These are phyloP conservation scores for Stenolophus ochropezus DNA, from an alignment of 2,888 invertebrate species.

Conservation along the genomic window DNA sequence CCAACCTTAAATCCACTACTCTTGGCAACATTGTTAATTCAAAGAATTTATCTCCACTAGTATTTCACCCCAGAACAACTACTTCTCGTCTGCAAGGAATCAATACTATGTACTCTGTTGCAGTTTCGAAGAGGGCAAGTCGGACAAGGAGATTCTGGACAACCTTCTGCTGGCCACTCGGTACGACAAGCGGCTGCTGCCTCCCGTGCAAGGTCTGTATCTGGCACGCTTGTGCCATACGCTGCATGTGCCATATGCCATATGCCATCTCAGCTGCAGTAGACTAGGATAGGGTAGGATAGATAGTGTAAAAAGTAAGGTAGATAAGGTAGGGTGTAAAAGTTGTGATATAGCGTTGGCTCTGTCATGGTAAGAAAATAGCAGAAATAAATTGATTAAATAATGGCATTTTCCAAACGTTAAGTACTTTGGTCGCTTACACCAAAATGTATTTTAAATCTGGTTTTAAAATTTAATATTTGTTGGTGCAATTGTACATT, in stretches of 20 bases:
- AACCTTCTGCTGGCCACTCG: conserved; percentile 89
- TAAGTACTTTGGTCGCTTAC: no score
- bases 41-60: neutral
- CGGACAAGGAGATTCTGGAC: conserved; percentile 95
- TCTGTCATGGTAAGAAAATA: no score
- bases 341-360: no score
- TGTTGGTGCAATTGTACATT: no score
- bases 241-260: neutral
- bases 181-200: conserved; percentile 94
- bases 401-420: no score
- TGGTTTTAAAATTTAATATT: no score
- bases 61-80: neutral
- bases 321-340: no score
- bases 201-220: conserved; percentile 88
- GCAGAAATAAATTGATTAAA: no score
- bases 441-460: no score
- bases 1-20: neutral
- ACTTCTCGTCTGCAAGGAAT: neutral
- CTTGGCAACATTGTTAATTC: neutral
- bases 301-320: neutral
- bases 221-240: conserved; percentile 1
- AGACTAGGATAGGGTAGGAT: no score
- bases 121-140: conserved; percentile 93
- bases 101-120: conserved; percentile 69
- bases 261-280: no score